A percentile compares a stretch with the other conserved stretches of the same genome.
Evolutionary conservation across 1,140 invertebrate species (phyloP).

Genomic region (Contarinia nasturtii): DNA sequence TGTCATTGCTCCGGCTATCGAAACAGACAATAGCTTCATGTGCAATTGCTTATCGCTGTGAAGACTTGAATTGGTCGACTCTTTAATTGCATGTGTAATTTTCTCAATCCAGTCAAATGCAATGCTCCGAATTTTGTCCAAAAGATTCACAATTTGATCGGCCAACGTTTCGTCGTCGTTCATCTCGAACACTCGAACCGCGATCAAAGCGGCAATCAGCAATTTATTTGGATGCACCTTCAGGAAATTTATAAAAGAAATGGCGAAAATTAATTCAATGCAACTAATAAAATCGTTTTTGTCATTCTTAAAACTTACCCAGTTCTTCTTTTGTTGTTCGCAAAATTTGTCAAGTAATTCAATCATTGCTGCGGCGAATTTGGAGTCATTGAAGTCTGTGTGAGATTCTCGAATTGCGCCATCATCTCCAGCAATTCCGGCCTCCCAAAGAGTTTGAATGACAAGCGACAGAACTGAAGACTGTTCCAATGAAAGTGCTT

Average conservation of each 20-base stretch:
- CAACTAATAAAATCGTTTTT: too few species aligned
- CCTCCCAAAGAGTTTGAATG: not conserved
- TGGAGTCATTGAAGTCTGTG: not conserved
- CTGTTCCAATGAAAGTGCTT: not conserved
- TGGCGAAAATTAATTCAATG: too few species aligned
- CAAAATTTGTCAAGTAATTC: not conserved
- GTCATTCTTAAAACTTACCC: not conserved
- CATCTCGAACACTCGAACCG: not conserved
- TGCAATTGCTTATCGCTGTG: not conserved
- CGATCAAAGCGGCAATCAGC: not conserved
- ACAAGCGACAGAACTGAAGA: not conserved
- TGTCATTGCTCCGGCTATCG: not conserved
- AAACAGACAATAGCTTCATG: not conserved
- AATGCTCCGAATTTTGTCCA: not conserved
- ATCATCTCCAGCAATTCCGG: not conserved
- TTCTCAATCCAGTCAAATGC: not conserved
- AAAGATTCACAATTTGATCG: not conserved
- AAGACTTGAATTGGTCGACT: not conserved
- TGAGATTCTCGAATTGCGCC: not conserved
- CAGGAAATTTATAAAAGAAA: too few species aligned
- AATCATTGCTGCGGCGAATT: not conserved
- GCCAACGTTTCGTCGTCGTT: not conserved
- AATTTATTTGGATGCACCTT: not conserved
- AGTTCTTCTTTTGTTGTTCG: not conserved
- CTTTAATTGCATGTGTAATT: not conserved